Evolutionary conservation across 1,140 invertebrate genomes (phyloP).

Genomic region (Diorhabda elongata): DNA sequence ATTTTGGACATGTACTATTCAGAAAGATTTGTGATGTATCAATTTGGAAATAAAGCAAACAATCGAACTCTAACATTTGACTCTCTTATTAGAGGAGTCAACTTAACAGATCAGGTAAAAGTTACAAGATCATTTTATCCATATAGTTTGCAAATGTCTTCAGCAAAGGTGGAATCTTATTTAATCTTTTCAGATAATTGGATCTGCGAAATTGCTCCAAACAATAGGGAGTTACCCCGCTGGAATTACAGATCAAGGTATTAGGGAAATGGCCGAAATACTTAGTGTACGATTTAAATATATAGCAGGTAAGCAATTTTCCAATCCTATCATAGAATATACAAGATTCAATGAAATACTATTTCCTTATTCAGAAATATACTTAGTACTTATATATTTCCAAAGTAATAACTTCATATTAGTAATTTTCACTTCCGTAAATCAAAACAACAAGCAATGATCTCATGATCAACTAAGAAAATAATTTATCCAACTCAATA

Average conservation of each 20-base stretch:
- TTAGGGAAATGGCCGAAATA: constrained; percentile 22
- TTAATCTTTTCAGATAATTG: constrained; percentile 28
- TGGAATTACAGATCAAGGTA: constrained; percentile 25
- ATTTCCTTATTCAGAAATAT: too few species aligned
- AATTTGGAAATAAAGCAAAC: constrained; percentile 54
- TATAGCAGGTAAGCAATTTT: constrained; percentile 25
- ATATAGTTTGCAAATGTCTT: background rate
- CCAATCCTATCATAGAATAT: too few species aligned
- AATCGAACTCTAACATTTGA: constrained; percentile 52
- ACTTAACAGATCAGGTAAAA: constrained; percentile 44
- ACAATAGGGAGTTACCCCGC: constrained; percentile 28
- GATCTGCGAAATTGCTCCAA: constrained; percentile 31
- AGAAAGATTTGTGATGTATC: constrained; percentile 55
- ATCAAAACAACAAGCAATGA: too few species aligned
- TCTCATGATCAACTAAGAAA: too few species aligned
- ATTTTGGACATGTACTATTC: constrained; percentile 69
- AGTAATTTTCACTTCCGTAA: too few species aligned
- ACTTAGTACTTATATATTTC: too few species aligned
- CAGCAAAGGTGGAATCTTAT: background rate
- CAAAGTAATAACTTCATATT: too few species aligned
- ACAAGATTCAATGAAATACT: too few species aligned
- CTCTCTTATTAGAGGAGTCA: constrained; percentile 44
- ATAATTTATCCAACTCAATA: too few species aligned
- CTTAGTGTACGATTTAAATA: constrained; percentile 27
- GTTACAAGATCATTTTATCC: background rate